Evolutionary conservation across 2,113 vertebrate genomes (phyloP), one percentile per base, ranked within the genome.

Genomic region (Poeciliopsis occidentalis): DNA sequence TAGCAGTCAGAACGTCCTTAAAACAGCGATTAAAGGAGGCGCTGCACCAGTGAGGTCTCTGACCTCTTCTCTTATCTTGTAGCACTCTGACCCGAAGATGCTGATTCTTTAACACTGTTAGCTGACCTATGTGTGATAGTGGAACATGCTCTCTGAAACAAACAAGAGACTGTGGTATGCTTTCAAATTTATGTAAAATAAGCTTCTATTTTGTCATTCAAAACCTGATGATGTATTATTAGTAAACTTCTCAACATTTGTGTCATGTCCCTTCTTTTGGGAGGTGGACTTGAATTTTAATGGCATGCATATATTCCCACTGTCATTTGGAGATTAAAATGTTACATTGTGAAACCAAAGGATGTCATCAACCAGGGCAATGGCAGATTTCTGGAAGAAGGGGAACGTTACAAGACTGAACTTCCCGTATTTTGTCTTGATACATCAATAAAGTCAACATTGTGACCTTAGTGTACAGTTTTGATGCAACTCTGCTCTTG

Each of bases 11-110:
- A 81, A 81, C 77, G 47, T 85, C 82, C 88, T 92, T 80, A 82
- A 85, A 92, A 91, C 89, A 91, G 85, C 76, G 85, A 88, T 91
- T 92, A 91, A 88, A 85, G 78, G 83, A 88, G 82, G 74, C 60
- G 39, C 85, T 66, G 87, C 85, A 85, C 84, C 85, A 73, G 82
- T 60, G 19, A 80, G 92, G 90, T 91, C 75, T 17, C 51, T 22
- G 82, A 92, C 92, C 90, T 85, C 77, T 73, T 78, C 83, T 90
- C 87, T 89, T 88, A 88, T 90, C 86, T 60, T 87, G 92, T 89
- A 82, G 82, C 85, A 34, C 81, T 81, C 85, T 87, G 87, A 91
- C 90, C 90, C 64, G 24, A 61, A 60, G 88, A 83, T 79, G 69
- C 80, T 84, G 84, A 87, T 85, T 85, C 84, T 54, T 76, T 76